A percentile compares a stretch with the other conserved stretches of the same genome.
Conservation (phyloP, 2,888 invertebrate species). For the Dorcus hopei region DNA sequence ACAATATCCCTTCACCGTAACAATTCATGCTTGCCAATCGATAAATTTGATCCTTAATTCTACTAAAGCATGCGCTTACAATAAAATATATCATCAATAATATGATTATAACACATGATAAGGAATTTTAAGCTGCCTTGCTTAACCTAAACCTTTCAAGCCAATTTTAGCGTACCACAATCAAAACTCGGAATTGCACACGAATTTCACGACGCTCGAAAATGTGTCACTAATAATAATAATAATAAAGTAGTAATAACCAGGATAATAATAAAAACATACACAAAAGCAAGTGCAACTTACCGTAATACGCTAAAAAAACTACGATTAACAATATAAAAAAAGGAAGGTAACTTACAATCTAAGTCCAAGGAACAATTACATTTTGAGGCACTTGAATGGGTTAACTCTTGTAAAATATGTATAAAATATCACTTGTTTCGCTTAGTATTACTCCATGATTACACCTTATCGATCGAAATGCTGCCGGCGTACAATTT, state of each 20-base stretch:
- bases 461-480: conserved; percentile 12
- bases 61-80: not conserved
- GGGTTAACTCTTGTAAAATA: conserved; percentile 31
- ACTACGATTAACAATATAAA: conserved; percentile 1
- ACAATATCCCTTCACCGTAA: conserved; percentile 36
- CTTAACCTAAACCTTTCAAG: not conserved
- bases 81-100: conserved; percentile 3
- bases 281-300: conserved; percentile 14
- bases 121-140: conserved; percentile 20
- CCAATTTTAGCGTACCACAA: not conserved
- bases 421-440: conserved; percentile 34
- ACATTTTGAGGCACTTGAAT: conserved; percentile 37
- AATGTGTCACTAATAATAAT: not conserved
- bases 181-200: not conserved
- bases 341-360: conserved; percentile 30
- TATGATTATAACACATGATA: conserved; percentile 15
- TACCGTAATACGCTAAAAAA: conserved; percentile 1
- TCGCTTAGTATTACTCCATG: conserved; percentile 21
- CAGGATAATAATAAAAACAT: not conserved
- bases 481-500: conserved; percentile 18
- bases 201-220: no score
- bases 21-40: conserved; percentile 9
- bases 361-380: conserved; percentile 35
- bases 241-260: not conserved
- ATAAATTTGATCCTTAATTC: conserved; percentile 5